Base-by-base conservation (phyloP, 1,140 invertebrate genomes). In the Battus philenor region DNA sequence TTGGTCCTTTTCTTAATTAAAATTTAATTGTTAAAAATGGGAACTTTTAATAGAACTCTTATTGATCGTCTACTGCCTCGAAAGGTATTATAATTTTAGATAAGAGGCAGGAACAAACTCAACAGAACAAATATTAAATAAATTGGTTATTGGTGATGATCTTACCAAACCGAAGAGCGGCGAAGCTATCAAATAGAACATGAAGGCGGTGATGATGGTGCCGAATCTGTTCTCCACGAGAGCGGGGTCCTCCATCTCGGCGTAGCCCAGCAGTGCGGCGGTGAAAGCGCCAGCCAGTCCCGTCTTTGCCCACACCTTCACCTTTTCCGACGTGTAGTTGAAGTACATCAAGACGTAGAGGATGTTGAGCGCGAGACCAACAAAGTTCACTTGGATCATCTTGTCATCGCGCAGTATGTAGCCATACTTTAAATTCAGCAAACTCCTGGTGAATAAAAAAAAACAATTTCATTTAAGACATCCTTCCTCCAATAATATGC, bases 371-470 rank as follows among this genome's bases (percentile, higher is more conserved):
- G 87, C 59, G 38, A 93, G 76, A 49, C 92, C 93, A 67, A 91
- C 88, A 41, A 93, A 61, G 83, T 94, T 94, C 15, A 94, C 91
- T 68, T 88, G 88, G 29, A 93, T 91, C 91, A 93, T 94, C 0
- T 87, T 89, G 45, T 86, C 74, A 71, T 95, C 93, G 17, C 89
- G 77, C 10, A 95, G 72, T 29, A 94, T 87, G 43, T 88, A 79
- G 17, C 90, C 92, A 74, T 92, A 91, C 58, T 91, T 90, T 32
- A 94, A 80, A 86, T 92, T 92, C 16, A 94, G 78, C 31, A 91
- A 68, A 20, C 89, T 88, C 79, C 93, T 94, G 68, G 13, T 9
- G 87, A 66, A 51, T 51, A 26, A 59, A 50, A 16, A 46, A n/a
- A n/a, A n/a, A n/a, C n/a, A n/a, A n/a, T n/a, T n/a, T n/a, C n/a